Conservation (phyloP, 2,888 invertebrate genomes). For the Melitaea athalia region DNA sequence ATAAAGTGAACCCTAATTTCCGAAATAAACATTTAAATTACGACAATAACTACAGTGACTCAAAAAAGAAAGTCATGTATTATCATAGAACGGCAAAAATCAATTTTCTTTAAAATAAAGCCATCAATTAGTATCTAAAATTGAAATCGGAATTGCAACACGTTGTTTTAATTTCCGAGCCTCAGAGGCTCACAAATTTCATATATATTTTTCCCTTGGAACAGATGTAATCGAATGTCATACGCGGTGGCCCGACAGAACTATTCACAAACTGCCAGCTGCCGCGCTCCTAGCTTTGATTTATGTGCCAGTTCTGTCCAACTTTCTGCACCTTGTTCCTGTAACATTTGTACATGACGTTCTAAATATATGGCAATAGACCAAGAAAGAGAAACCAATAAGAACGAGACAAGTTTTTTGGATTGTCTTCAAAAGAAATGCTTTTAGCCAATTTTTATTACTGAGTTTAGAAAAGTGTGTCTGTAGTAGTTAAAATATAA, state of each 20-base stretch:
- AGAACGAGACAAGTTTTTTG: not conserved
- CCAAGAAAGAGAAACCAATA: slow-evolving; percentile 27
- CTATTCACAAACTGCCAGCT: slow-evolving; percentile 67
- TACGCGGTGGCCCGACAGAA: slow-evolving; percentile 70
- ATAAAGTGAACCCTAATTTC: no score
- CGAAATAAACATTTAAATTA: no score
- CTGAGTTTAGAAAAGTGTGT: not conserved
- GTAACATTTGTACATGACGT: slow-evolving; percentile 76
- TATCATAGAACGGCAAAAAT: not conserved
- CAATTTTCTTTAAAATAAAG: not conserved
- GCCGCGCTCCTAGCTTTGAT: slow-evolving; percentile 66
- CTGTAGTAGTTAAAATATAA: not conserved
- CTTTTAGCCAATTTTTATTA: not conserved
- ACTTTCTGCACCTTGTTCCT: slow-evolving; percentile 76
- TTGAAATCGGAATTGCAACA: slow-evolving; percentile 9
- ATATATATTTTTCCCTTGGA: slow-evolving; percentile 44
- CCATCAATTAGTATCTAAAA: slow-evolving; percentile 7
- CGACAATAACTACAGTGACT: no score
- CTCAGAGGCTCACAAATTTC: slow-evolving; percentile 29
- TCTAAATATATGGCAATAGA: slow-evolving; percentile 65
- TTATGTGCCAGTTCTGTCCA: slow-evolving; percentile 73
- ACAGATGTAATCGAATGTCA: slow-evolving; percentile 75
- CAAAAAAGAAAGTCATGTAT: not conserved
- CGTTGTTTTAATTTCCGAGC: slow-evolving; percentile 7
- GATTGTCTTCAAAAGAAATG: not conserved